These are phyloP conservation scores for Pantherophis guttatus DNA, from an alignment of 2,113 vertebrate genomes.

Conservation along the genomic window DNA sequence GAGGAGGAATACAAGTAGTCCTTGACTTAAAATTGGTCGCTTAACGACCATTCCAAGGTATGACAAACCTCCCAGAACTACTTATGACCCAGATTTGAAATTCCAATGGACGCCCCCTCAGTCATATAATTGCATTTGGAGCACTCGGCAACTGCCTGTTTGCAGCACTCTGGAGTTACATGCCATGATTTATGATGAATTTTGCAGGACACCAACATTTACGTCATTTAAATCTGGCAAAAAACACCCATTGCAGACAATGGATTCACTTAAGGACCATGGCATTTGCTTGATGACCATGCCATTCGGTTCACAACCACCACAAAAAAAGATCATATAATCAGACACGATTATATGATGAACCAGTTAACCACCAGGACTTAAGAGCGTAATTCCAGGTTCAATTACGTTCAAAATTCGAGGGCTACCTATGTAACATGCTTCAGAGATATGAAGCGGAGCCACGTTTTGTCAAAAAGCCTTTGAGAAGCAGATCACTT, in stretches of 20 bases:
- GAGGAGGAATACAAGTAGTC: not conserved
- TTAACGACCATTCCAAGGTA: not conserved
- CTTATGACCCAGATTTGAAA: not conserved
- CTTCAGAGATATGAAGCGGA: too few relatives aligned
- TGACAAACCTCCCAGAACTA: not conserved
- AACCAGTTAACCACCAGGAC: not conserved
- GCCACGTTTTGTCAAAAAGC: not conserved
- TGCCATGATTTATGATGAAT: not conserved
- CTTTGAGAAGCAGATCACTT: not conserved
- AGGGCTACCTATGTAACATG: not conserved
- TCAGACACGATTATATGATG: not conserved
- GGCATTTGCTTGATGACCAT: not conserved
- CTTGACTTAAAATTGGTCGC: not conserved
- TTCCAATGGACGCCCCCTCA: not conserved
- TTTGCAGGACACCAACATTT: not conserved
- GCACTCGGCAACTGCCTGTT: not conserved
- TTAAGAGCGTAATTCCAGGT: not conserved
- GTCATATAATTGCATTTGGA: not conserved
- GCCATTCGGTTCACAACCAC: not conserved
- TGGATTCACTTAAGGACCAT: not conserved
- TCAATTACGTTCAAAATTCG: not conserved
- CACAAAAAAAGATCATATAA: not conserved
- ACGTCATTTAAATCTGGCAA: not conserved
- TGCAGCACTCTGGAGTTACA: not conserved
- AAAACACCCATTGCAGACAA: not conserved